Base-by-base conservation (phyloP, 2,888 invertebrate genomes). In the Hypolimnas misippus region DNA sequence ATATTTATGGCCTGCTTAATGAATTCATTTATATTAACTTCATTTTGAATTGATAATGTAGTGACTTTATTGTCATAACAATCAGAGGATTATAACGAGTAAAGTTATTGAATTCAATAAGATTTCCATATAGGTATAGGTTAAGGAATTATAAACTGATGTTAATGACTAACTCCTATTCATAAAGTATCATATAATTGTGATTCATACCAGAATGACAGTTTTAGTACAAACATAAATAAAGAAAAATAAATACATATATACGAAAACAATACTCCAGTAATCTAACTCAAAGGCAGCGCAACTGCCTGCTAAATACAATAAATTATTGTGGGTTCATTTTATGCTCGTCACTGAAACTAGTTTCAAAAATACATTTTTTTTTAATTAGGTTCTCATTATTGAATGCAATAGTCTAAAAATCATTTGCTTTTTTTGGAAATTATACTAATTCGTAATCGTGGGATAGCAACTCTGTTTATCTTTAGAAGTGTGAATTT, bases 1-100 rank as follows among this genome's bases (percentile, higher is more conserved):
- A 79, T 79, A 84, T 83, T 77, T 62, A 65, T 51, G 40, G 25
- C 33, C n/a, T 16, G 38, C 55, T 21, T 29, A 54, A 74, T 71
- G 73, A 57, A 59, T 65, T 65, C 51, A 65, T 62, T 65, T 61
- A 40, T 63, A 61, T 61, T 58, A 59, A 38, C 56, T 58, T 56
- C 61, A 40, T 12, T 25, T 57, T 21, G 44, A 46, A 46, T 46
- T 10, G 21, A 46, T 69, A 63, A 69, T 67, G 68, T 71, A 16
- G 46, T 53, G 42, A 53, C 14, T 60, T 46, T 54, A 53, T 60
- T 54, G 53, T 46, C 25, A 54, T 60, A 38, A 49, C 59, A 54
- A 49, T 53, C 35, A 54, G 17, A 54, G 16, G 25, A 46, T 59
- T 35, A 16, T 21, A 25, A 21, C 19, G 8, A 21, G 33, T 53